Conservation (phyloP, 2,888 invertebrate genomes). For the Pediacus dermestoides region DNA sequence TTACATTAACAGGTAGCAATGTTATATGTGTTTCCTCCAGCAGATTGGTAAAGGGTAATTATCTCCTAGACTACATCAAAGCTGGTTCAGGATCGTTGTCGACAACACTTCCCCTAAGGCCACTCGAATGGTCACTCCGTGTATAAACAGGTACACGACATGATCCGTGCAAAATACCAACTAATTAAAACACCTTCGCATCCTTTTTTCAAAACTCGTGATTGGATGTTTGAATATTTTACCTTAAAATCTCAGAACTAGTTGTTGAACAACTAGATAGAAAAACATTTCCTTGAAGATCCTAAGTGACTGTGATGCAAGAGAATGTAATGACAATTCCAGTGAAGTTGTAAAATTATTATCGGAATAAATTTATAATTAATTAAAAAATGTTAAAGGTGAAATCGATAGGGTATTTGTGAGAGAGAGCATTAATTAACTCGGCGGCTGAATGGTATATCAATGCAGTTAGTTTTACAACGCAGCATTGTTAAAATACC, state of each 20-base stretch:
- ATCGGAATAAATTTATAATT: too few relatives aligned
- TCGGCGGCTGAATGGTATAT: constrained; percentile 40
- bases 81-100: constrained; percentile 7
- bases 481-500: constrained; percentile 46
- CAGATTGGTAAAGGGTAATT: constrained; percentile 9
- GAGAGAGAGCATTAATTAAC: constrained; percentile 32
- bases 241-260: too few relatives aligned
- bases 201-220: too few relatives aligned
- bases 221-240: too few relatives aligned
- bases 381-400: constrained; percentile 10
- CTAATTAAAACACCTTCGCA: constrained; percentile 9
- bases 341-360: too few relatives aligned
- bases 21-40: constrained; percentile 8
- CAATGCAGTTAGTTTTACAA: constrained; percentile 38
- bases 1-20: constrained; percentile 8
- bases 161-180: constrained; percentile 3
- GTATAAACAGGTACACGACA: constrained; percentile 3
- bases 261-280: too few relatives aligned
- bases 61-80: constrained; percentile 8
- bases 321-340: too few relatives aligned
- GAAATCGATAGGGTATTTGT: constrained; percentile 17
- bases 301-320: too few relatives aligned
- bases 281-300: too few relatives aligned
- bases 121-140: constrained; percentile 7
- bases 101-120: constrained; percentile 7